Conservation (phyloP, 2,888 invertebrate genomes). For the Muscina levida region DNA sequence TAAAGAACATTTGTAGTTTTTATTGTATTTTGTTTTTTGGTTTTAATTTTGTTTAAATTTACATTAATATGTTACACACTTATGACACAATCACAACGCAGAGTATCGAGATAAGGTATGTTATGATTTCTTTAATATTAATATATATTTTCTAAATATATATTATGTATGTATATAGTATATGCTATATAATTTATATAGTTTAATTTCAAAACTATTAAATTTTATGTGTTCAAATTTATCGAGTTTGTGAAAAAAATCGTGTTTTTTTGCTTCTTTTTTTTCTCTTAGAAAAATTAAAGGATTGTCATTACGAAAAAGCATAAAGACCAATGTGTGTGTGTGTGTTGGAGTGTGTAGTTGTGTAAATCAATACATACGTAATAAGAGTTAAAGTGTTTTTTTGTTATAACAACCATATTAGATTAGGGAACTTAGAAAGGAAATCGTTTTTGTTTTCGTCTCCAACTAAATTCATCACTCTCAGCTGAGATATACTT, state of each 20-base stretch:
- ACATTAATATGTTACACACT: slow-evolving; percentile 72
- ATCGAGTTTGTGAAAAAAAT: slow-evolving; percentile 2
- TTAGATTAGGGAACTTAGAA: slow-evolving; percentile 19
- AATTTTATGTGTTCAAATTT: not conserved
- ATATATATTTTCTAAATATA: slow-evolving; percentile 51
- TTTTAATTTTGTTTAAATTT: slow-evolving; percentile 55
- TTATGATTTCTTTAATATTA: slow-evolving; percentile 51
- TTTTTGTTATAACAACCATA: slow-evolving; percentile 31
- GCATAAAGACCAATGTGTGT: not conserved
- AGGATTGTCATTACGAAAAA: slow-evolving; percentile 36
- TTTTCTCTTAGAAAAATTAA: slow-evolving; percentile 21
- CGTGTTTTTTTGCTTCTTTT: not conserved
- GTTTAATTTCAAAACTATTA: slow-evolving; percentile 4
- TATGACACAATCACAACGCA: slow-evolving; percentile 79
- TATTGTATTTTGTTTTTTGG: slow-evolving; percentile 24
- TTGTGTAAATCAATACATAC: too few species aligned
- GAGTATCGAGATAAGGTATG: slow-evolving; percentile 76
- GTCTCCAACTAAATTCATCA: too few species aligned
- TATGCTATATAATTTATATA: slow-evolving; percentile 40
- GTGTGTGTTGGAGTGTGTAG: not conserved
- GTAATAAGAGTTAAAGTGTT: too few species aligned
- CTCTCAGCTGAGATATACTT: not conserved
- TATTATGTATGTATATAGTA: slow-evolving; percentile 36
- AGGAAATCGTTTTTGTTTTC: not conserved
- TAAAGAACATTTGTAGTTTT: slow-evolving; percentile 49